Conservation (phyloP, 1,140 invertebrate species). For the Chrysomallon squamiferum region DNA sequence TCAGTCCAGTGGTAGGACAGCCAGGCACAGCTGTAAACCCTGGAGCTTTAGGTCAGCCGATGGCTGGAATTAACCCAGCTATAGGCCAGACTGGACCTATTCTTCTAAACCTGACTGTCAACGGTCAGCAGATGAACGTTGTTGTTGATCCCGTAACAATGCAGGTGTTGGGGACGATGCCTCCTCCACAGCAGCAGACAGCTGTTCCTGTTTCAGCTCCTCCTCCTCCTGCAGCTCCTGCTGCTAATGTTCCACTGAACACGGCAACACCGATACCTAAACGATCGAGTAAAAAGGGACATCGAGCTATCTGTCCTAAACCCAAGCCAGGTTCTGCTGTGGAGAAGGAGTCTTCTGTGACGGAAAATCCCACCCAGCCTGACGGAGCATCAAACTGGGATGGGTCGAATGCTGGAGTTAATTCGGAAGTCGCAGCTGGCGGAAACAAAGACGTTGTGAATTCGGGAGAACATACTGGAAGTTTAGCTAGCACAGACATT, state of each 20-base stretch:
- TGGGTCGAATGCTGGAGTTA: background rate
- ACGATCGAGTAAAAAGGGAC: slow-evolving; percentile 25
- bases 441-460: slow-evolving; percentile 9
- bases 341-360: slow-evolving; percentile 13
- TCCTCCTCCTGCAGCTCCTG: background rate
- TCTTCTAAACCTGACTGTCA: slow-evolving; percentile 39
- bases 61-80: no score
- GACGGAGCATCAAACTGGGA: background rate
- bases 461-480: no score
- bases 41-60: no score
- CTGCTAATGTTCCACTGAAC: background rate
- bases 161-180: slow-evolving; percentile 45
- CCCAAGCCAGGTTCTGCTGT: slow-evolving; percentile 11
- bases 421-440: background rate
- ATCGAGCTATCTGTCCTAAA: slow-evolving; percentile 42
- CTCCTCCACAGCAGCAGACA: background rate
- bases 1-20: no score
- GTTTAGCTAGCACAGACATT: slow-evolving; percentile 47
- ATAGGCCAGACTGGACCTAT: slow-evolving; percentile 12
- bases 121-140: slow-evolving; percentile 48
- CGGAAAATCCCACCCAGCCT: background rate
- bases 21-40: no score
- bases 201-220: background rate
- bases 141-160: slow-evolving; percentile 49
- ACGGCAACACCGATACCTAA: background rate